These are phyloP conservation scores for Lacanobia oleracea DNA, from an alignment of 2,888 invertebrate species.

Conservation along the genomic window DNA sequence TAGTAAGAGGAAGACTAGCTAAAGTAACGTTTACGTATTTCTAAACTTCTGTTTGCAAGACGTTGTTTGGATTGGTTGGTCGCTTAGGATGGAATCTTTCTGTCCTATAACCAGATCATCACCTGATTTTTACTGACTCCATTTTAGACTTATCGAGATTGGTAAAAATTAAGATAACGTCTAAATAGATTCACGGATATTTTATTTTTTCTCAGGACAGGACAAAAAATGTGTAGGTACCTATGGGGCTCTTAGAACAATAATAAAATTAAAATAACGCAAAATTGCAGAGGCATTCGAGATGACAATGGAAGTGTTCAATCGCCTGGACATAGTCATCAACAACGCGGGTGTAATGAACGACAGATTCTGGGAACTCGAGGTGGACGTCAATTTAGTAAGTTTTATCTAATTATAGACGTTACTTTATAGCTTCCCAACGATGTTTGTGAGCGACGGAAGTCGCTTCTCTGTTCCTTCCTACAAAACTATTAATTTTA, in stretches of 20 bases:
- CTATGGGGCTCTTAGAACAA: too few species aligned
- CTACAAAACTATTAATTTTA: slow-evolving; percentile 8
- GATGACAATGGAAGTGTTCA: slow-evolving; percentile 93
- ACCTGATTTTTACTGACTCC: too few species aligned
- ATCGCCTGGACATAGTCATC: slow-evolving; percentile 94
- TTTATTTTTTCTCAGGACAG: not conserved
- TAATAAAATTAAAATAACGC: not conserved
- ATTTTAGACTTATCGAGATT: not conserved
- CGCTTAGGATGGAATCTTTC: not conserved
- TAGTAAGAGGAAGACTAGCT: too few species aligned
- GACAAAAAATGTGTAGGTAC: too few species aligned
- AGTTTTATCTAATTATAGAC: slow-evolving; percentile 69
- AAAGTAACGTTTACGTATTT: not conserved
- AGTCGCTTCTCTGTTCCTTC: slow-evolving; percentile 33
- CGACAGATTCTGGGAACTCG: slow-evolving; percentile 94
- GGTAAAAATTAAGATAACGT: not conserved
- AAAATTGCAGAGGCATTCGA: slow-evolving; percentile 92
- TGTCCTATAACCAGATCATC: not conserved
- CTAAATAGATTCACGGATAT: not conserved
- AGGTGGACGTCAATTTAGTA: slow-evolving; percentile 94
- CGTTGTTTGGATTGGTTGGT: not conserved
- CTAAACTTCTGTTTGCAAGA: not conserved
- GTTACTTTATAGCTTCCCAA: slow-evolving; percentile 43
- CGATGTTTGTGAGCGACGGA: slow-evolving; percentile 38
- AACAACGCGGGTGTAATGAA: slow-evolving; percentile 96